A percentile compares a stretch with the other conserved stretches of the same genome.
Conservation (phyloP, 2,888 invertebrate genomes). For the Dorcus parallelipipedus region DNA sequence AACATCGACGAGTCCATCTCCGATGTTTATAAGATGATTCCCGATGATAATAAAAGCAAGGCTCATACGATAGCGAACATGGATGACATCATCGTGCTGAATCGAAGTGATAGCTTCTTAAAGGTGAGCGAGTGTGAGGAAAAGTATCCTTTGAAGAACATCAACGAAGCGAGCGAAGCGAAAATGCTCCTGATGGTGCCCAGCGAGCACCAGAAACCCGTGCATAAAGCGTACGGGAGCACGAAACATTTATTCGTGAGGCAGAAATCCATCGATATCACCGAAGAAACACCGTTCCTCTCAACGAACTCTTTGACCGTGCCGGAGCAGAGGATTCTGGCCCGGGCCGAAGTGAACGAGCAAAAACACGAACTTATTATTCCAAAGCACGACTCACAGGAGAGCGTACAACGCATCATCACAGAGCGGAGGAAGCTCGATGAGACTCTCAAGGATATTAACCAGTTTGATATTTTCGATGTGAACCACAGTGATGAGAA, state of each 20-base stretch:
- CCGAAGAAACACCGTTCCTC: conserved; percentile 54
- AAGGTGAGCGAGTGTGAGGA: conserved; percentile 36
- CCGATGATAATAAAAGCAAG: conserved; percentile 38
- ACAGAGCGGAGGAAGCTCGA: conserved; percentile 60
- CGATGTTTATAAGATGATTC: conserved; percentile 40
- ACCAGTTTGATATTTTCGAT: conserved; percentile 45
- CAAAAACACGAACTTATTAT: conserved; percentile 26
- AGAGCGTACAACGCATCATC: conserved; percentile 61
- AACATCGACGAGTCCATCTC: conserved; percentile 45
- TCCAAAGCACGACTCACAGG: conserved; percentile 44
- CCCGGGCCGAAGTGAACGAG: conserved; percentile 8
- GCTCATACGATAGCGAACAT: conserved; percentile 29
- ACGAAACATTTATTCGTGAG: conserved; percentile 57
- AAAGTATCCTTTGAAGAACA: conserved; percentile 32
- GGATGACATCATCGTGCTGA: conserved; percentile 38
- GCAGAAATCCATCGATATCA: conserved; percentile 55
- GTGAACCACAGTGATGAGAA: conserved; percentile 38
- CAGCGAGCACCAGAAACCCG: conserved; percentile 35
- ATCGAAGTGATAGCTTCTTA: conserved; percentile 28
- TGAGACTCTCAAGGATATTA: conserved; percentile 44
- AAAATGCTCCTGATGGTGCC: conserved; percentile 36
- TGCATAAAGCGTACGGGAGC: conserved; percentile 49
- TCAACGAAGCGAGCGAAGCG: conserved; percentile 35
- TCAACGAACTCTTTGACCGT: conserved; percentile 17
- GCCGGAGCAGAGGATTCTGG: conserved; percentile 12